These are phyloP conservation scores for Whitmania pigra DNA, from an alignment of 1,140 invertebrate species.

Conservation along the genomic window DNA sequence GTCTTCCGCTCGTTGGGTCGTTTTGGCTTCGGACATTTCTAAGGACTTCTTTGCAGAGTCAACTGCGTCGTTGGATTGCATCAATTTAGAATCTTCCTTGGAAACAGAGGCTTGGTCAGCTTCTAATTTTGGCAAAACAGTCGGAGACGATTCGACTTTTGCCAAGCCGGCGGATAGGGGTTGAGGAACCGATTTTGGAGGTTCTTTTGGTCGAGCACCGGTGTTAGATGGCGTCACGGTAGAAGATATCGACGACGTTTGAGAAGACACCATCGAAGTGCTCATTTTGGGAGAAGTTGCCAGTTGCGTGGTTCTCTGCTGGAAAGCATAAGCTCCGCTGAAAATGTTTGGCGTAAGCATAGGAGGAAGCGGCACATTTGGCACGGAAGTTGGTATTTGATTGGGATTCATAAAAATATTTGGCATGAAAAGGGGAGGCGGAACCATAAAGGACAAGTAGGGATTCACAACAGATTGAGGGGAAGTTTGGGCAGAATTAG, in stretches of 20 bases:
- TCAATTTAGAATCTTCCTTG: background rate
- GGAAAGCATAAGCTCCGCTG: background rate
- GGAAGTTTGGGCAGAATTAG: too few relatives aligned
- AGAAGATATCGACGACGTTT: background rate
- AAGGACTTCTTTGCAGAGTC: background rate
- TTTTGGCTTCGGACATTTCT: background rate
- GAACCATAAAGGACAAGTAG: too few relatives aligned
- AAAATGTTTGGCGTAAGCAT: too few relatives aligned
- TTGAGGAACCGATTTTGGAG: too few relatives aligned
- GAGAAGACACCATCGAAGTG: background rate
- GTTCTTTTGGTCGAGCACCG: too few relatives aligned
- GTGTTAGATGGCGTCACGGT: background rate
- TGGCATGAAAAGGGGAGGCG: slow-evolving; percentile 8
- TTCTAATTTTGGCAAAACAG: background rate
- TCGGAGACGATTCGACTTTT: too few relatives aligned
- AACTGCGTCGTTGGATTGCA: background rate
- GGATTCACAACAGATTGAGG: too few relatives aligned
- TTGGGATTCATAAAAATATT: slow-evolving; percentile 6
- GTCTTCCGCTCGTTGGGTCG: background rate
- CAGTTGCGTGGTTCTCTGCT: background rate
- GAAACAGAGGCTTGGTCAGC: background rate
- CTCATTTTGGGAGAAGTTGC: background rate
- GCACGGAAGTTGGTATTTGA: background rate
- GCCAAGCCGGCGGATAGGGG: too few relatives aligned
- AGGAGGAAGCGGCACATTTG: background rate